A percentile compares a stretch with the other conserved stretches of the same genome.
Evolutionary conservation across 1,140 invertebrate species (phyloP).

Genomic region (Prorops nasuta): DNA sequence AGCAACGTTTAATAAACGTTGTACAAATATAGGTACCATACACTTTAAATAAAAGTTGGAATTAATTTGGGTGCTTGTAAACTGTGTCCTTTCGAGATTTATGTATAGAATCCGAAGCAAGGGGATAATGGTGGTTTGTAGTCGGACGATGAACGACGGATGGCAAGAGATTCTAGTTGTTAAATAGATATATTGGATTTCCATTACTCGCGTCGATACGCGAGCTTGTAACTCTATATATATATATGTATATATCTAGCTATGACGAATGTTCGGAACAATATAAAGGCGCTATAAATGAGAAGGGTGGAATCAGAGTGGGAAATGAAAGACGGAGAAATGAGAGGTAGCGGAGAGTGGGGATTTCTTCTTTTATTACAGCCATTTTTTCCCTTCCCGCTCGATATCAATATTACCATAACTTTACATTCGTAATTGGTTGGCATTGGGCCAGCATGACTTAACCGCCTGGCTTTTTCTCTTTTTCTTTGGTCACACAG

Average conservation of each 20-base stretch:
- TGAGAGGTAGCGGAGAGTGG: neutral
- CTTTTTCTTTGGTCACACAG: neutral
- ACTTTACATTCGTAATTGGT: constrained; percentile 34
- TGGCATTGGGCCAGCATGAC: constrained; percentile 24
- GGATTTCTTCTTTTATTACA: constrained; percentile 1
- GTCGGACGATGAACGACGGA: too few relatives aligned
- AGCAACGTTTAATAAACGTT: too few relatives aligned
- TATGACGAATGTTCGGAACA: neutral
- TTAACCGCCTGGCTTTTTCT: neutral
- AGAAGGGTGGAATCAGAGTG: constrained; percentile 7
- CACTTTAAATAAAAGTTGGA: too few relatives aligned
- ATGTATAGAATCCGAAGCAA: too few relatives aligned
- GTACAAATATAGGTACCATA: too few relatives aligned
- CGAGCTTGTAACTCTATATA: neutral
- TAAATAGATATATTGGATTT: neutral
- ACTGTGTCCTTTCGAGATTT: too few relatives aligned
- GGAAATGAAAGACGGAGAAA: too few relatives aligned
- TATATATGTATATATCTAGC: neutral
- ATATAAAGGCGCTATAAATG: too few relatives aligned
- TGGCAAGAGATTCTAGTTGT: too few relatives aligned
- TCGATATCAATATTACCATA: constrained; percentile 32
- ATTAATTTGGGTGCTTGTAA: too few relatives aligned
- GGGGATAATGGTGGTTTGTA: too few relatives aligned
- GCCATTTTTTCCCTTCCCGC: constrained; percentile 6
- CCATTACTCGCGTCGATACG: neutral